Percentiles rank a stretch among this genome's conserved stretches.
Evolutionary conservation across 1,140 invertebrate species (phyloP).

Genomic region (Drosophila punjabiensis): DNA sequence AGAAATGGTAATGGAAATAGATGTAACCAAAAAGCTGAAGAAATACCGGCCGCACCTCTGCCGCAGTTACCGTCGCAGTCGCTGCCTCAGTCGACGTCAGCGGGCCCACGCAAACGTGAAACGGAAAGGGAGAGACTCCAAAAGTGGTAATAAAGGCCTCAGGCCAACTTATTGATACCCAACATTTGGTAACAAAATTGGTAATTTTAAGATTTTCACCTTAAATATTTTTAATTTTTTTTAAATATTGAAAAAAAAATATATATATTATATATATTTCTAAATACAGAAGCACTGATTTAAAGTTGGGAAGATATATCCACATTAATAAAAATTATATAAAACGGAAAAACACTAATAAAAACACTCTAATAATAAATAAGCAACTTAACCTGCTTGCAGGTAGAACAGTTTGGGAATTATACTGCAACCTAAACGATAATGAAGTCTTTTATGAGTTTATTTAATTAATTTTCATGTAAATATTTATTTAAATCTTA

Average conservation of each 20-base stretch:
- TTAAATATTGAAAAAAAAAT: no score
- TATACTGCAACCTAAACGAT: background rate
- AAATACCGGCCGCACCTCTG: constrained; percentile 62
- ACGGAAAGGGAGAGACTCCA: constrained; percentile 52
- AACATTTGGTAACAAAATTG: background rate
- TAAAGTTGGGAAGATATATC: no score
- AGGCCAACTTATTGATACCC: constrained; percentile 22
- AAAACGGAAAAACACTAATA: no score
- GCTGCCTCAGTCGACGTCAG: constrained; percentile 15
- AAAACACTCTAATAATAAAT: no score
- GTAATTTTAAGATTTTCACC: background rate
- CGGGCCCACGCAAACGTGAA: constrained; percentile 49
- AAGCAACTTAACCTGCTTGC: background rate
- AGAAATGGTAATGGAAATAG: constrained; percentile 61
- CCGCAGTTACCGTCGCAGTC: constrained; percentile 10
- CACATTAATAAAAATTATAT: no score
- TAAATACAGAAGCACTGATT: no score
- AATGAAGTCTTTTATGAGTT: no score
- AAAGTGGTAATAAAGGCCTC: constrained; percentile 7
- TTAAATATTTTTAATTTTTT: background rate
- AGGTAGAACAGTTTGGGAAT: background rate
- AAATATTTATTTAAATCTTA: no score
- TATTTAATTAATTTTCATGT: no score
- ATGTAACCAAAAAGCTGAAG: constrained; percentile 74
- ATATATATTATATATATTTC: no score